A percentile compares a stretch with the other conserved stretches of the same genome.
phyloP scores from a whole-genome alignment of 2,797 vertebrate genomes.

The Coreius guichenoti region DNA sequence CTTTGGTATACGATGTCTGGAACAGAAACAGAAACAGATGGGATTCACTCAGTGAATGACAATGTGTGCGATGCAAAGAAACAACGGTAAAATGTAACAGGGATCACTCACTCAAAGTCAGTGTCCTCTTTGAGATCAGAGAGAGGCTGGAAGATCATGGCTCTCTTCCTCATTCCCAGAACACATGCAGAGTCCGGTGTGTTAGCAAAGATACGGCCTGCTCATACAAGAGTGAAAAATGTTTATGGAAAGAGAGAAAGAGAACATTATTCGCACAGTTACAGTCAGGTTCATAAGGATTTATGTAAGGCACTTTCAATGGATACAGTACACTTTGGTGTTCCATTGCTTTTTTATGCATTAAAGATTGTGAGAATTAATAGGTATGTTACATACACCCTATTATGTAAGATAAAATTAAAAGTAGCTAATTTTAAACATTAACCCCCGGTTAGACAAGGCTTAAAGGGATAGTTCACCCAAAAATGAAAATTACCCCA shows the following conservation, averaged over 20 bases:
- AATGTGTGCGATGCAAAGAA: neutral
- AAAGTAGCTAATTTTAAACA: neutral
- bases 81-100: neutral
- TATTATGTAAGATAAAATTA: neutral
- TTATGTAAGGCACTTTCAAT: neutral
- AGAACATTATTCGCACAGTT: neutral
- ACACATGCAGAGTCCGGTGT: conserved; percentile 89
- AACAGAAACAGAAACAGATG: conserved; percentile 20
- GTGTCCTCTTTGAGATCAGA: conserved; percentile 78
- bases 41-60: neutral
- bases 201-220: conserved; percentile 94
- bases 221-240: neutral
- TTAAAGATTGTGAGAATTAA: neutral
- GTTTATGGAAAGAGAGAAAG: conserved; percentile 8
- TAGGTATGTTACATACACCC: neutral
- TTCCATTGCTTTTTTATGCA: neutral
- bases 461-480: no score
- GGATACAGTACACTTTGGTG: neutral
- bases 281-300: neutral
- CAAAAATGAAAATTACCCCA: no score
- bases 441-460: neutral
- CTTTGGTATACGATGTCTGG: conserved; percentile 90
- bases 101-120: conserved; percentile 56
- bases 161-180: conserved; percentile 91
- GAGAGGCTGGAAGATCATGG: conserved; percentile 88